A percentile compares a stretch with the other conserved stretches of the same genome.
Conservation (phyloP, 2,888 invertebrate genomes). For the Encarsia formosa region DNA sequence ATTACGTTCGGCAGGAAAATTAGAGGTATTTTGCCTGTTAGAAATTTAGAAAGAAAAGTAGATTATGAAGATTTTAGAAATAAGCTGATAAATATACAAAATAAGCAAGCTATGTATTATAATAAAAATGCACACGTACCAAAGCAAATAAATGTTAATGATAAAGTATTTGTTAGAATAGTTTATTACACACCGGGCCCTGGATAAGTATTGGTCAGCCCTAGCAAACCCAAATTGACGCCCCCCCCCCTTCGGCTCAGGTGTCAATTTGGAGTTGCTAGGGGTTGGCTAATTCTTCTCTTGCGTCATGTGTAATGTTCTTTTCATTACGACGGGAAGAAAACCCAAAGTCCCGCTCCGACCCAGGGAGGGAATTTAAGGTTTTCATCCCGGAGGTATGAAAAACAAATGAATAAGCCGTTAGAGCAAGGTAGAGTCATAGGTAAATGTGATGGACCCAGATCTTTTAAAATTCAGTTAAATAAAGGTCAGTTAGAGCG, state of each 20-base stretch:
- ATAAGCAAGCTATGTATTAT: slow-evolving; percentile 11
- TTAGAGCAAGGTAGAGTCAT: slow-evolving; percentile 14
- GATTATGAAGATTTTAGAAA: background rate
- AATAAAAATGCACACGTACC: slow-evolving; percentile 13
- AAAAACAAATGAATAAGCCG: slow-evolving; percentile 13
- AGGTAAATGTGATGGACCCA: slow-evolving; percentile 8
- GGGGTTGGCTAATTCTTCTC: too few relatives aligned
- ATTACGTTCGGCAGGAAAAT: slow-evolving; percentile 25
- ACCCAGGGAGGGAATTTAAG: too few relatives aligned
- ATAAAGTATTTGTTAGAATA: slow-evolving; percentile 23
- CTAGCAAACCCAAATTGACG: too few relatives aligned
- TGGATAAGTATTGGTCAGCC: too few relatives aligned
- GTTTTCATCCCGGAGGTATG: too few relatives aligned
- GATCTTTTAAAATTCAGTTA: slow-evolving; percentile 14
- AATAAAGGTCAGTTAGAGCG: too few relatives aligned
- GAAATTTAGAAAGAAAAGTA: slow-evolving; percentile 9
- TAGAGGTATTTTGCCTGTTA: slow-evolving; percentile 20
- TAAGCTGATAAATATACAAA: slow-evolving; percentile 11
- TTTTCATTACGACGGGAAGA: too few relatives aligned
- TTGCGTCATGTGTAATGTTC: too few relatives aligned
- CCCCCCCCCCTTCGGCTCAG: too few relatives aligned
- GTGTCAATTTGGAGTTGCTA: too few relatives aligned
- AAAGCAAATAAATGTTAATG: slow-evolving; percentile 3
- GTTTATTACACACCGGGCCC: too few relatives aligned
- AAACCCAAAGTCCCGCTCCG: too few relatives aligned